A percentile compares a stretch with the other conserved stretches of the same genome.
Conservation (phyloP, 2,113 vertebrate species). For the Ptyas mucosa region DNA sequence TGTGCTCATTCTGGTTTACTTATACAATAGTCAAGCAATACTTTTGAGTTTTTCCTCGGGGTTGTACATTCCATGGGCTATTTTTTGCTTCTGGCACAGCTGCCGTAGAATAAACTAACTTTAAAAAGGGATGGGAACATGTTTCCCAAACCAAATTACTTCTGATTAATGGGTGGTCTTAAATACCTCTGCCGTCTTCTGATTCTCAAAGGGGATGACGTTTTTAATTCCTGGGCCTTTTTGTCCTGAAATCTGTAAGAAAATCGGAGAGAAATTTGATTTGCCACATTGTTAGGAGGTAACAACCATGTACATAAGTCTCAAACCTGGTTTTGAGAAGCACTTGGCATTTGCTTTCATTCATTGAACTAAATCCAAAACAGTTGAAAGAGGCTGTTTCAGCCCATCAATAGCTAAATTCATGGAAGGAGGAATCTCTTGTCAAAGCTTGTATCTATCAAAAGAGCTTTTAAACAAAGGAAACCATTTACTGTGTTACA, state of each 20-base stretch:
- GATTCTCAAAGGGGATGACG: background rate
- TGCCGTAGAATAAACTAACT: background rate
- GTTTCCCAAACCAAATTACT: background rate
- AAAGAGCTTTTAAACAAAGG: slow-evolving; percentile 1
- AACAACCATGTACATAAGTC: background rate
- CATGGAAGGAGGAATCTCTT: background rate
- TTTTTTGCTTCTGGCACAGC: background rate
- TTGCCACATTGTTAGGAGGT: background rate
- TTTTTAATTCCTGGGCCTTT: background rate
- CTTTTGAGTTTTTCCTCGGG: accelerated
- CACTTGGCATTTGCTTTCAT: background rate
- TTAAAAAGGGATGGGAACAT: background rate
- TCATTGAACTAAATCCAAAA: background rate
- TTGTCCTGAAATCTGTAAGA: background rate
- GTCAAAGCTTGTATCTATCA: background rate
- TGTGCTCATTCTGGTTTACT: background rate
- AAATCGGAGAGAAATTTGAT: background rate
- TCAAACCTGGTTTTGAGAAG: background rate
- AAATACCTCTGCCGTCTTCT: background rate
- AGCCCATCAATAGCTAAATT: background rate
- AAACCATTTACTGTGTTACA: slow-evolving; percentile 11
- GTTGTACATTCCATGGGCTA: background rate
- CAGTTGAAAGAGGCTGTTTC: slow-evolving; percentile 8
- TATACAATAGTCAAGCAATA: accelerated
- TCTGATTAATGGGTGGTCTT: slow-evolving; percentile 8